phyloP scores from a whole-genome alignment of 1,140 invertebrate species.

The Phthorimaea operculella region DNA sequence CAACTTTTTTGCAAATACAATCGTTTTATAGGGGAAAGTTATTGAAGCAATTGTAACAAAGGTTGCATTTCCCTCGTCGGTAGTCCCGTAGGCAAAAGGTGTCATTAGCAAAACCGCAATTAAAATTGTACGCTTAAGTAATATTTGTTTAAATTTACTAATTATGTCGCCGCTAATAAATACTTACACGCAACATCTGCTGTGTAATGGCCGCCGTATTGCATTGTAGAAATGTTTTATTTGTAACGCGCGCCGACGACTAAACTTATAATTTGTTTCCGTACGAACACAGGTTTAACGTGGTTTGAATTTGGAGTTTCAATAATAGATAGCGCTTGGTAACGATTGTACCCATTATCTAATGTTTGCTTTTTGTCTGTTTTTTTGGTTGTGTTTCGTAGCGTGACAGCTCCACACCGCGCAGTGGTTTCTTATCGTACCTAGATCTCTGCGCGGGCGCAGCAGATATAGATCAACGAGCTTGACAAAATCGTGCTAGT shows the following conservation, averaged over 20 bases:
- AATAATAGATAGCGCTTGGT: too few species aligned
- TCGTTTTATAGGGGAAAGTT: too few species aligned
- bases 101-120: constrained; percentile 45
- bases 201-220: constrained; percentile 36
- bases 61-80: too few species aligned
- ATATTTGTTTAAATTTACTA: constrained; percentile 65
- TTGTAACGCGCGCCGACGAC: constrained; percentile 32
- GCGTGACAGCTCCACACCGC: constrained; percentile 21
- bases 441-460: constrained; percentile 31
- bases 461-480: constrained; percentile 52
- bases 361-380: too few species aligned
- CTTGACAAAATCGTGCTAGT: constrained; percentile 63
- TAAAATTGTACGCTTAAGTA: constrained; percentile 57
- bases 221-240: constrained; percentile 51
- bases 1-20: too few species aligned
- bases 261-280: constrained; percentile 50
- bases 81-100: constrained; percentile 12
- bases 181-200: constrained; percentile 62
- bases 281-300: constrained; percentile 41
- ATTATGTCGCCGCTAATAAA: constrained; percentile 57
- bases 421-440: constrained; percentile 34
- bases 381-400: constrained; percentile 7
- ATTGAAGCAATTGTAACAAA: too few species aligned
- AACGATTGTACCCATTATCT: too few species aligned
- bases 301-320: constrained; percentile 8